A percentile compares a stretch with the other conserved stretches of the same genome.
Evolutionary conservation across 2,113 vertebrate species (phyloP).

Genomic region (Acanthisitta chloris): DNA sequence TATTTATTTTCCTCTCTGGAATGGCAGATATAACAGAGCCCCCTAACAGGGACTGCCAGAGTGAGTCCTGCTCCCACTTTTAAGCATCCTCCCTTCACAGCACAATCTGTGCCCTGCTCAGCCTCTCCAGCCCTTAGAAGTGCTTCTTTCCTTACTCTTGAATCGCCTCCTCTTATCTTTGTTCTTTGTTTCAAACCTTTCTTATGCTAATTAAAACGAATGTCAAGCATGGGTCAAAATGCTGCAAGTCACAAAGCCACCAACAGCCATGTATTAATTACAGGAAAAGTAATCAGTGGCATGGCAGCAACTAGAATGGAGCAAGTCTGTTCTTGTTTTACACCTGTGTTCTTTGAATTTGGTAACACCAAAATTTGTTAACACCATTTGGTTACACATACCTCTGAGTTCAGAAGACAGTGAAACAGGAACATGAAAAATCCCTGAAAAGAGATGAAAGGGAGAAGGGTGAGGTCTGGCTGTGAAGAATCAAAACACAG

Average conservation of each 20-base stretch:
- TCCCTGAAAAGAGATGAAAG: conserved; percentile 73
- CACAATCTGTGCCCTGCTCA: neutral
- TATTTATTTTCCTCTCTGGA: neutral
- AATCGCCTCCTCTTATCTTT: neutral
- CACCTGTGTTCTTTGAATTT: neutral
- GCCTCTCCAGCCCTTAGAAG: neutral
- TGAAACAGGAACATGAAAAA: conserved; percentile 99
- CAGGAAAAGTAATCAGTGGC: neutral
- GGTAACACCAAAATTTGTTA: neutral
- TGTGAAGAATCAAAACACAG: neutral
- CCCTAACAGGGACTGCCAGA: neutral
- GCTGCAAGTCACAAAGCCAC: neutral
- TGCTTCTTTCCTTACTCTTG: neutral
- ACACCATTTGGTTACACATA: conserved; percentile 53
- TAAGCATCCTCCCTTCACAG: neutral
- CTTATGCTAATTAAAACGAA: neutral
- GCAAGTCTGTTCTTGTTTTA: neutral
- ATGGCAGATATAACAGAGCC: neutral
- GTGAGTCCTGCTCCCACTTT: neutral
- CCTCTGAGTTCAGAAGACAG: conserved; percentile 97
- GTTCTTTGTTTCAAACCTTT: neutral
- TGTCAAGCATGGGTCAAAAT: neutral
- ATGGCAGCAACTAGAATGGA: neutral
- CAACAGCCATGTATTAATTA: neutral
- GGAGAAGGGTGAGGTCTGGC: neutral